These are phyloP conservation scores for Prunella strophiata DNA, from an alignment of 2,797 vertebrate genomes.

Conservation along the genomic window DNA sequence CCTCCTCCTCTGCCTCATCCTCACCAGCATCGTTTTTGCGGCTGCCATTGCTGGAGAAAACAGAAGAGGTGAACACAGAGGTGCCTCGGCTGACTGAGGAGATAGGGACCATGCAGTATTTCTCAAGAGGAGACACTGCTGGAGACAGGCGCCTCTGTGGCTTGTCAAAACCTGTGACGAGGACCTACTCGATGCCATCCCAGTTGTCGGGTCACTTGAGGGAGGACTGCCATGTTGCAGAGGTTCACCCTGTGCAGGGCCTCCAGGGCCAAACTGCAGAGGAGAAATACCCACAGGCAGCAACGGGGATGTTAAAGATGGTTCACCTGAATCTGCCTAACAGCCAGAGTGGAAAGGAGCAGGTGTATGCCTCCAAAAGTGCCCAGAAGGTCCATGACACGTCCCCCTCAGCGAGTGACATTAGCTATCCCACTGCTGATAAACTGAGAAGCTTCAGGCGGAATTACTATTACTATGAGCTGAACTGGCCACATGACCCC, in stretches of 20 bases:
- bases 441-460: constrained; percentile 76
- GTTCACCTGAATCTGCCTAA: constrained; percentile 12
- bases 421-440: constrained; percentile 9
- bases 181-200: constrained; percentile 81
- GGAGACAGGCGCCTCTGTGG: constrained; percentile 41
- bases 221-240: constrained; percentile 35
- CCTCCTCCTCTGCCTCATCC: constrained; percentile 64
- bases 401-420: neutral
- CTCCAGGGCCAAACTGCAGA: neutral
- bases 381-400: neutral
- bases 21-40: constrained; percentile 57
- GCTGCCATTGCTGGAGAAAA: constrained; percentile 34
- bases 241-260: neutral
- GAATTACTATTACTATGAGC: constrained; percentile 81
- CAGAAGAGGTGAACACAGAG: neutral
- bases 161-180: constrained; percentile 70
- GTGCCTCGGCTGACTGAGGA: neutral
- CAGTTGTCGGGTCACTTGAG: constrained; percentile 71
- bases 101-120: neutral
- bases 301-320: neutral
- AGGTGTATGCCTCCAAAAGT: neutral
- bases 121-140: neutral
- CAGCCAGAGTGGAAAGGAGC: constrained; percentile 62
- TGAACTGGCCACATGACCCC: constrained; percentile 78
- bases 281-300: neutral